These are phyloP conservation scores for Drosophila neoperkinsi DNA, from an alignment of 2,888 invertebrate species.

Conservation along the genomic window DNA sequence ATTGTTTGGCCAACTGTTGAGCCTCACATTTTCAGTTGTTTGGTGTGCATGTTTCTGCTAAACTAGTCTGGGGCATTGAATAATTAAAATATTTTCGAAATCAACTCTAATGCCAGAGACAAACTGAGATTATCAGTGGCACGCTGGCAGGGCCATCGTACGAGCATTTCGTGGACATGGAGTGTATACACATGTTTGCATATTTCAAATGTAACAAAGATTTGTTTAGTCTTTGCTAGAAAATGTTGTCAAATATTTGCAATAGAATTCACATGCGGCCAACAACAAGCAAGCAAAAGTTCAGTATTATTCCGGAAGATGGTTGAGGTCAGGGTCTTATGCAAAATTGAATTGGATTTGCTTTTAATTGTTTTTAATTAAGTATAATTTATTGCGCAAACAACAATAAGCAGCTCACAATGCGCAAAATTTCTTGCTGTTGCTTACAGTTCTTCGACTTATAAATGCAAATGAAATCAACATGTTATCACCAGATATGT, in stretches of 20 bases:
- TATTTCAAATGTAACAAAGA: conserved; percentile 73
- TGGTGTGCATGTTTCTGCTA: conserved; percentile 5
- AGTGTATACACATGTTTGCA: conserved; percentile 59
- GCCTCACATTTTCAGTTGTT: conserved; percentile 45
- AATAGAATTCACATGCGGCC: conserved; percentile 42
- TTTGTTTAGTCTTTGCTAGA: conserved; percentile 67
- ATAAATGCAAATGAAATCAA: conserved; percentile 49
- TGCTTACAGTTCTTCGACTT: conserved; percentile 23
- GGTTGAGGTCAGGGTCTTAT: conserved; percentile 30
- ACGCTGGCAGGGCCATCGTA: conserved; percentile 1
- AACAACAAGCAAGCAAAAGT: conserved; percentile 8
- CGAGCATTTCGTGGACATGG: neutral
- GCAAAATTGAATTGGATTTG: conserved; percentile 71
- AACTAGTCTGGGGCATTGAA: conserved; percentile 44
- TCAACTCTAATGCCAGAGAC: conserved; percentile 56
- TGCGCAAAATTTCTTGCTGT: conserved; percentile 23
- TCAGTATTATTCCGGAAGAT: conserved; percentile 2
- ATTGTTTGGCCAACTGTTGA: conserved; percentile 67
- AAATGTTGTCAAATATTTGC: conserved; percentile 73
- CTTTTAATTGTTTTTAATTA: conserved; percentile 83
- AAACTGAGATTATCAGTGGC: conserved; percentile 57
- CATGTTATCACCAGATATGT: conserved; percentile 42
- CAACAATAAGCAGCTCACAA: conserved; percentile 59
- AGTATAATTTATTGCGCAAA: conserved; percentile 79
- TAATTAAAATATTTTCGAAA: conserved; percentile 68